phyloP scores from a whole-genome alignment of 2,113 vertebrate genomes.

The Pycnonotus jocosus region DNA sequence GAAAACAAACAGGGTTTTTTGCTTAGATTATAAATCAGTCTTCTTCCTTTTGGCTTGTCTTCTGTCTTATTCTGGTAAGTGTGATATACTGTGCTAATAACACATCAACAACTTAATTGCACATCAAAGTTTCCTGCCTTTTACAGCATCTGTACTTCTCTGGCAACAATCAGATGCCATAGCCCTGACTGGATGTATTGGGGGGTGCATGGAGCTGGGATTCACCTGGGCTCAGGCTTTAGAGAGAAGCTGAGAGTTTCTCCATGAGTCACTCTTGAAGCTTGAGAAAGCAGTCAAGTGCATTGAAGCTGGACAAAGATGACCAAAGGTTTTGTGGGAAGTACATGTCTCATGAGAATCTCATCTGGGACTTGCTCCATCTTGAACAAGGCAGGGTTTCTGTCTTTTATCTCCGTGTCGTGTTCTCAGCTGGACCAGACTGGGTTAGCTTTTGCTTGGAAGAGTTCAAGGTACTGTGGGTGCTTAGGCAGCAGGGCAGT shows the following conservation, averaged over 20 bases:
- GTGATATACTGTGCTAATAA: not conserved
- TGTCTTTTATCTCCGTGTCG: rapidly evolving
- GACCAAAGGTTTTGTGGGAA: not conserved
- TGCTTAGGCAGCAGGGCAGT: not conserved
- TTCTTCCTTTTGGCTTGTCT: not conserved
- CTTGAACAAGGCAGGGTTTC: not conserved
- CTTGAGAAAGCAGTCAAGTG: not conserved
- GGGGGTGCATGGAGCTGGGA: rapidly evolving
- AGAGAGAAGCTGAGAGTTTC: not conserved
- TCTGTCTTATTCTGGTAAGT: not conserved
- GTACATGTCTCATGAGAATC: not conserved
- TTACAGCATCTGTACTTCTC: not conserved
- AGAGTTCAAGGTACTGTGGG: not conserved
- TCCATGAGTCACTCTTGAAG: not conserved
- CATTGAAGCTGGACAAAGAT: not conserved
- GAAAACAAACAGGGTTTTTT: not conserved
- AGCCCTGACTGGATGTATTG: not conserved
- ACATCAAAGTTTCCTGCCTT: not conserved
- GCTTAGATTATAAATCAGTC: not conserved
- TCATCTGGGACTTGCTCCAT: not conserved
- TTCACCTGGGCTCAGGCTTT: not conserved
- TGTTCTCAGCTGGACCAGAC: not conserved
- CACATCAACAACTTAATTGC: not conserved
- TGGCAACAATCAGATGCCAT: not conserved
- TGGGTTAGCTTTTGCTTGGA: not conserved